Percentiles rank a stretch among this genome's conserved stretches.
phyloP scores from a whole-genome alignment of 2,797 vertebrate genomes.

The Apodemus agrarius region DNA sequence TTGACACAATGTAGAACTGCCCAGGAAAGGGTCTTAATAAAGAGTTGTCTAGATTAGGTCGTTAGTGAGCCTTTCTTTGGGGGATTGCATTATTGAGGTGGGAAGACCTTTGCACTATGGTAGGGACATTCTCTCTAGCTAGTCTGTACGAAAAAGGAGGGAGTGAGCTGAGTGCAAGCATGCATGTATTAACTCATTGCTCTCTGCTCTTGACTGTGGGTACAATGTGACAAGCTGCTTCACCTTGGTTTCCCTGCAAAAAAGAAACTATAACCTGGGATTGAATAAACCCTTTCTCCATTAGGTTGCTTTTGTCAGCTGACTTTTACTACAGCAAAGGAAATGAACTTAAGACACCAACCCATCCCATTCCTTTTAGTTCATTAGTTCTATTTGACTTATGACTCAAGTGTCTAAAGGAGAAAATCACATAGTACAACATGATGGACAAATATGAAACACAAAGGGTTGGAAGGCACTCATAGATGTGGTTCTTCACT shows the following conservation, averaged over 20 bases:
- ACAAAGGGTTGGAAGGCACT: not conserved
- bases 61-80: not conserved
- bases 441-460: not conserved
- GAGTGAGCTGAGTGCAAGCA: not conserved
- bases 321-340: not conserved
- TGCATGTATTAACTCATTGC: not conserved
- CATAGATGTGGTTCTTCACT: accelerated
- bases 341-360: not conserved
- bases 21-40: not conserved
- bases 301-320: not conserved
- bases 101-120: not conserved
- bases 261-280: not conserved
- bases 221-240: not conserved
- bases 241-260: not conserved
- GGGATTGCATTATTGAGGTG: too few species aligned
- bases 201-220: not conserved
- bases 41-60: not conserved
- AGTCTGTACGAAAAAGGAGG: not conserved
- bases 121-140: too few species aligned
- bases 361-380: not conserved
- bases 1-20: not conserved
- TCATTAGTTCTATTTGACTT: not conserved
- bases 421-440: not conserved
- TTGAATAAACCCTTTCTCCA: not conserved
- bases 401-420: not conserved